phyloP scores from a whole-genome alignment of 2,888 invertebrate species.

The Bhutanitis thaidina region DNA sequence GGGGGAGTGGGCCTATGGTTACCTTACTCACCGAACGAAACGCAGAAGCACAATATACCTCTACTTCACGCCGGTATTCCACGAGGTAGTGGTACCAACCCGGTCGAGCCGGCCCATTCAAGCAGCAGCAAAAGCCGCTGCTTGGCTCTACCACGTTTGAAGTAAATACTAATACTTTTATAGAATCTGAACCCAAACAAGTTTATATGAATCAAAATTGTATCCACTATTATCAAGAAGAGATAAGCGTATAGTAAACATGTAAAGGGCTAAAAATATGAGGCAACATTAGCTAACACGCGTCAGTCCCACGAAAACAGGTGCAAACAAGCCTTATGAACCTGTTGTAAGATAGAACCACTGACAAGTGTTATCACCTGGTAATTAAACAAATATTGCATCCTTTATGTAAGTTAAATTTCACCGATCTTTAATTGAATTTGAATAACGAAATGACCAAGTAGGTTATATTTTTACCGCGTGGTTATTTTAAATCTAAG shows the following conservation, averaged over 20 bases:
- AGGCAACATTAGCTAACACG: slow-evolving; percentile 29
- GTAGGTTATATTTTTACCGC: too few relatives aligned
- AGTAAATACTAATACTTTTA: too few relatives aligned
- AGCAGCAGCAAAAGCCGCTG: too few relatives aligned
- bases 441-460: too few relatives aligned
- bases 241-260: slow-evolving; percentile 54
- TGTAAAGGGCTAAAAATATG: slow-evolving; percentile 28
- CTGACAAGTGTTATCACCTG: slow-evolving; percentile 10
- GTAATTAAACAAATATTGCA: slow-evolving; percentile 14
- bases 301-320: slow-evolving; percentile 21
- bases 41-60: too few relatives aligned
- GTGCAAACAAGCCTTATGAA: slow-evolving; percentile 24
- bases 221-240: slow-evolving; percentile 36
- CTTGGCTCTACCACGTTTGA: too few relatives aligned
- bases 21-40: too few relatives aligned
- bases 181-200: neutral
- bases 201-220: slow-evolving; percentile 5
- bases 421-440: slow-evolving; percentile 29
- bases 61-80: too few relatives aligned
- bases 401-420: slow-evolving; percentile 24
- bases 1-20: too few relatives aligned
- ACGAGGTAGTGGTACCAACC: too few relatives aligned
- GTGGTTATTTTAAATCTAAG: too few relatives aligned
- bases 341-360: slow-evolving; percentile 12
- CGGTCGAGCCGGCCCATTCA: too few relatives aligned